Conservation (phyloP, 2,113 vertebrate species). For the Mastomys natalensis region DNA sequence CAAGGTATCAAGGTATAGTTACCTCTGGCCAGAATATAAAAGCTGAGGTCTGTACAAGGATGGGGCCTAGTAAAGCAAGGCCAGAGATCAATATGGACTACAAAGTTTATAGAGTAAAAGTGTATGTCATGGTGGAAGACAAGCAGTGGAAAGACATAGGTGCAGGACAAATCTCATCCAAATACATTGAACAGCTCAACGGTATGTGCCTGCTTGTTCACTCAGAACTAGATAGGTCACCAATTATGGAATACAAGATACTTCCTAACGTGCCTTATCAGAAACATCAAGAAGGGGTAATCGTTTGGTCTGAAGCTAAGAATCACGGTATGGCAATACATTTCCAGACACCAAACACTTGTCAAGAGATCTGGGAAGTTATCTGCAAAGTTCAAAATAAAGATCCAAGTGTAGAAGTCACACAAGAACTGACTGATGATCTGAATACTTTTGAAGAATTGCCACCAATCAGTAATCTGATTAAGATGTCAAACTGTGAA, state of each 20-base stretch:
- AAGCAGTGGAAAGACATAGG: constrained; percentile 93
- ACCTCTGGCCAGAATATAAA: background rate
- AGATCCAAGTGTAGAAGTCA: constrained; percentile 92
- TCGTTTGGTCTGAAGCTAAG: constrained; percentile 90
- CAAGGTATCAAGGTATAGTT: constrained; percentile 46
- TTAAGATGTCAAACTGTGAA: constrained; percentile 93
- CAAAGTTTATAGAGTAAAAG: constrained; percentile 90
- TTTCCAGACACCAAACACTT: constrained; percentile 90
- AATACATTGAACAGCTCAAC: constrained; percentile 91
- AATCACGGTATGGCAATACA: constrained; percentile 89
- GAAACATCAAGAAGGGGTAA: constrained; percentile 88
- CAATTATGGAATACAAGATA: constrained; percentile 94
- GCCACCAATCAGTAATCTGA: constrained; percentile 88
- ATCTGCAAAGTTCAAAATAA: constrained; percentile 95
- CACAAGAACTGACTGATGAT: constrained; percentile 91
- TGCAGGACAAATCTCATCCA: constrained; percentile 90
- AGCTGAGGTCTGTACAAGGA: accelerated
- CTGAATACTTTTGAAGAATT: constrained; percentile 92
- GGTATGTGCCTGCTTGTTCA: constrained; percentile 91
- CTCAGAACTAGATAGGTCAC: constrained; percentile 91
- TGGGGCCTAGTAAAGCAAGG: accelerated
- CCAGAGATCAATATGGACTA: constrained; percentile 86
- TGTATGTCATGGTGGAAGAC: constrained; percentile 92
- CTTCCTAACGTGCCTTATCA: constrained; percentile 93
- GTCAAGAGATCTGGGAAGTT: constrained; percentile 92